Evolutionary conservation across 2,797 vertebrate species (phyloP).

Genomic region (Acanthis flammea): DNA sequence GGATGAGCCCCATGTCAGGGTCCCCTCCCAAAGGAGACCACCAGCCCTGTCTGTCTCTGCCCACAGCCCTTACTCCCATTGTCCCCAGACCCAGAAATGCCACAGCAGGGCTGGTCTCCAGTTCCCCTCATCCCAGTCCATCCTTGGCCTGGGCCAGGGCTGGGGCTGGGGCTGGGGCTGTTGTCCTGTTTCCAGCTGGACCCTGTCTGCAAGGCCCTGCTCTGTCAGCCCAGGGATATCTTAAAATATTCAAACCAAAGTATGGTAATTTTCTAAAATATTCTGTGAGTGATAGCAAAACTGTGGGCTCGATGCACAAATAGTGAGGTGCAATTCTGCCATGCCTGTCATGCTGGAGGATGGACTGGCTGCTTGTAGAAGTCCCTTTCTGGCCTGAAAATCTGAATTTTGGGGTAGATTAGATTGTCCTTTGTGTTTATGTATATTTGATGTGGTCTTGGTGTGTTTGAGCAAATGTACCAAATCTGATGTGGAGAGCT

Average conservation of each 20-base stretch:
- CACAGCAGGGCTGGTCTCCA: neutral
- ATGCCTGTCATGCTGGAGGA: neutral
- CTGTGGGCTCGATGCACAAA: neutral
- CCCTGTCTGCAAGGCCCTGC: neutral
- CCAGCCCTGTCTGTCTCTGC: neutral
- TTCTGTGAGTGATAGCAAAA: neutral
- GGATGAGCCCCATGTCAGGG: neutral
- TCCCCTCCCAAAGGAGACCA: neutral
- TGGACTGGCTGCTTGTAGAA: neutral
- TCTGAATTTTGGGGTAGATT: neutral
- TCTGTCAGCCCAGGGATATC: neutral
- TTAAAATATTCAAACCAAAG: neutral
- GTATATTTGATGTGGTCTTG: neutral
- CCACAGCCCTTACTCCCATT: neutral
- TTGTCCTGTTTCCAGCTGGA: neutral
- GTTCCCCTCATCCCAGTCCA: neutral
- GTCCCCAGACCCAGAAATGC: neutral
- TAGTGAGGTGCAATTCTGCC: neutral
- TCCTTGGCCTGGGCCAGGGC: neutral
- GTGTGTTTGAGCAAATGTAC: neutral
- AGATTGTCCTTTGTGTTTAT: neutral
- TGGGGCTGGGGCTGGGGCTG: neutral
- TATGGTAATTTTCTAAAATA: neutral
- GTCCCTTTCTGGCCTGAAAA: neutral
- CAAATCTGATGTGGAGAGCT: neutral